These are phyloP conservation scores for Pseudotriccus pelzelni DNA, from an alignment of 2,797 vertebrate species.

Conservation along the genomic window DNA sequence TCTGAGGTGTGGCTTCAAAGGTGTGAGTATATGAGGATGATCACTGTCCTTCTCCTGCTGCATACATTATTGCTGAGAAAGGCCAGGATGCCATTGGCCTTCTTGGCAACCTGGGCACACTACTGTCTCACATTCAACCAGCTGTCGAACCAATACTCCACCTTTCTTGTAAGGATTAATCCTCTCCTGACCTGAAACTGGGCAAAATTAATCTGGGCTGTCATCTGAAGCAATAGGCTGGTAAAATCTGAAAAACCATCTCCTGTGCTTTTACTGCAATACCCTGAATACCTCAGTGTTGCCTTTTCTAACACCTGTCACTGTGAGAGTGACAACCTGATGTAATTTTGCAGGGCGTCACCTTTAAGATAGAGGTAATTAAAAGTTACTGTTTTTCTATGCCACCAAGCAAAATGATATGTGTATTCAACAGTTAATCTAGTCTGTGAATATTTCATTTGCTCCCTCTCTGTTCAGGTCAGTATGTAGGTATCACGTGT, in stretches of 20 bases:
- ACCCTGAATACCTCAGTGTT: background rate
- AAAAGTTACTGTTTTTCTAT: background rate
- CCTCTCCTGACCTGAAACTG: background rate
- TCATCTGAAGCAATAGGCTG: background rate
- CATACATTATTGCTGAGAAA: background rate
- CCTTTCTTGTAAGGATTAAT: background rate
- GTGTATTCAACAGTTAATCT: background rate
- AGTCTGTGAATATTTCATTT: background rate
- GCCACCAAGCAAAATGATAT: background rate
- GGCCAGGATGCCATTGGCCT: background rate
- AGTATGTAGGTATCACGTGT: background rate
- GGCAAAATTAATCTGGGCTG: background rate
- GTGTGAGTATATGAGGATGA: rapidly evolving
- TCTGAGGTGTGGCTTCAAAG: background rate
- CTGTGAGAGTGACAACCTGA: background rate
- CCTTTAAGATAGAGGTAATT: background rate
- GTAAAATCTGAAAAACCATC: background rate
- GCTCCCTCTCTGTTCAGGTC: background rate
- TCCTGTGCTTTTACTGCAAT: background rate
- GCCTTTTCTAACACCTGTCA: background rate
- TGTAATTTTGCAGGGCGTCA: background rate
- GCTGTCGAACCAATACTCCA: background rate
- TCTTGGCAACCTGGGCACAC: background rate
- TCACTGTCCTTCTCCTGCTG: background rate
- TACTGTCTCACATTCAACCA: rapidly evolving